Evolutionary conservation across 2,797 vertebrate species (phyloP).

Genomic region (Onychomys arenicola): DNA sequence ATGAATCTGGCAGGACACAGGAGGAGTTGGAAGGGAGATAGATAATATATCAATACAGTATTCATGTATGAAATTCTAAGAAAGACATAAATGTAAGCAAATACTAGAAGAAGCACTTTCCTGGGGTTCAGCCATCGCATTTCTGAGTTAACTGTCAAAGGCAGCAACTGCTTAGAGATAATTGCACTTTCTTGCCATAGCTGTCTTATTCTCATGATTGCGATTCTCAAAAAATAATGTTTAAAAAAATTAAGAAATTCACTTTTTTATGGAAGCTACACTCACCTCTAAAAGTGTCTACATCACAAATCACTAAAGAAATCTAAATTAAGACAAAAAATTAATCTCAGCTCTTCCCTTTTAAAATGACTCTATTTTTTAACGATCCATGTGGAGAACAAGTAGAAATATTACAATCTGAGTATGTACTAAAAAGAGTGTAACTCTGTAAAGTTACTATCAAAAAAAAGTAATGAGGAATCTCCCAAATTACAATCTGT

Average conservation of each 20-base stretch:
- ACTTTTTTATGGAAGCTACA: background rate
- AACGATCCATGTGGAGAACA: background rate
- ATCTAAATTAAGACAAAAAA: background rate
- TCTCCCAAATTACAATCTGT: background rate
- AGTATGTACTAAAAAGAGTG: background rate
- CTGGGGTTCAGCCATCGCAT: background rate
- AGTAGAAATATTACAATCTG: background rate
- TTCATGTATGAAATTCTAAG: background rate
- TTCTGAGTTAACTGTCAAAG: no score
- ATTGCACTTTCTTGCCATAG: background rate
- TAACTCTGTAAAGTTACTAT: background rate
- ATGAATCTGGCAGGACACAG: background rate
- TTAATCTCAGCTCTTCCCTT: background rate
- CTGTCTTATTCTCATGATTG: background rate
- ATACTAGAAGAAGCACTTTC: background rate
- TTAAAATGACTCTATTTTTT: background rate
- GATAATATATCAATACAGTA: background rate
- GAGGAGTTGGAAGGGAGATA: background rate
- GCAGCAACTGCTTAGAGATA: background rate
- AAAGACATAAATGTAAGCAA: background rate
- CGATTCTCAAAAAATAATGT: background rate
- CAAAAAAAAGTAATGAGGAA: background rate
- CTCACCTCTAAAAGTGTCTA: background rate
- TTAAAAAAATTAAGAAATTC: background rate
- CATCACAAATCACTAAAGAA: background rate